A percentile compares a stretch with the other conserved stretches of the same genome.
Evolutionary conservation across 2,797 vertebrate species (phyloP).

Genomic region (Premnoplex brunnescens): DNA sequence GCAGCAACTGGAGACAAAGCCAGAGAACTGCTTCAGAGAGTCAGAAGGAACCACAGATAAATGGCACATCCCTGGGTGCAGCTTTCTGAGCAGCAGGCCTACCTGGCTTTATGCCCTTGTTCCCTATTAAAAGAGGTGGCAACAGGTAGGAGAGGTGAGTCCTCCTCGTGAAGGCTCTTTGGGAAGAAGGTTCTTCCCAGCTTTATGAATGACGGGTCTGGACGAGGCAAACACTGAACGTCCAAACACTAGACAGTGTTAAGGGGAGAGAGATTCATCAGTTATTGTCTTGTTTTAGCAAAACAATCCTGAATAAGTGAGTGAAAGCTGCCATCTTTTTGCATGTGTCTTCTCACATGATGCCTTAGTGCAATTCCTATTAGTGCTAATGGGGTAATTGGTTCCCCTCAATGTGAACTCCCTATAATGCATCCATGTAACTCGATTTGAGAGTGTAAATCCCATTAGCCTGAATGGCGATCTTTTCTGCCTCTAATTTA

Average conservation of each 20-base stretch:
- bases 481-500: conserved; percentile 62
- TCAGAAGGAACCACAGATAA: not conserved
- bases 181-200: not conserved
- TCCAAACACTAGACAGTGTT: not conserved
- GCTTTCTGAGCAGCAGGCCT: not conserved
- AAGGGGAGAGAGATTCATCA: not conserved
- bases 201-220: not conserved
- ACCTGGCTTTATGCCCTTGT: not conserved
- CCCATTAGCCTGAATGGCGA: conserved; percentile 53
- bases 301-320: not conserved
- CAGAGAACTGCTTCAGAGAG: not conserved
- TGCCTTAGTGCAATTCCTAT: conserved; percentile 57
- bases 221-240: not conserved
- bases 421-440: conserved; percentile 61
- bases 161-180: not conserved
- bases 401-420: conserved; percentile 48
- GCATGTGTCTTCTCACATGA: conserved; percentile 25
- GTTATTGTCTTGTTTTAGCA: not conserved
- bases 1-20: conserved; percentile 5
- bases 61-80: not conserved
- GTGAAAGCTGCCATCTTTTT: not conserved
- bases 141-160: not conserved
- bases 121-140: accelerated
- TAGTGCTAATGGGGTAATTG: conserved; percentile 66
- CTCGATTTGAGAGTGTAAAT: conserved; percentile 69